Conservation (phyloP, 2,113 vertebrate genomes). For the Pygoscelis antarcticus region DNA sequence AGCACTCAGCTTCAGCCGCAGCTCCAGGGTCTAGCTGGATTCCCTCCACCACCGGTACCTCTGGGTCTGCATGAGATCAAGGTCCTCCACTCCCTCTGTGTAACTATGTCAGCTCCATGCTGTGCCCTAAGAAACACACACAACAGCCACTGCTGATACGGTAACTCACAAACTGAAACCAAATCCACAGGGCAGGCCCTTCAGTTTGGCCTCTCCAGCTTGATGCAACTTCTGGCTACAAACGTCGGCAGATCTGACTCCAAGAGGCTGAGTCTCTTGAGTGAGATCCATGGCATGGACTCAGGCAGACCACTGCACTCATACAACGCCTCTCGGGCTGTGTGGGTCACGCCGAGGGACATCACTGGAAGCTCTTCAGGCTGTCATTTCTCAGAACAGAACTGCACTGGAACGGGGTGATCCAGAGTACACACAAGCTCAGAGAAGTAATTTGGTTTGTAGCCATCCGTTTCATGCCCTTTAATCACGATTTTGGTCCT, state of each 20-base stretch:
- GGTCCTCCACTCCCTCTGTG: too few relatives aligned
- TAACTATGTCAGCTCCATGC: neutral
- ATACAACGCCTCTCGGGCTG: rapidly evolving
- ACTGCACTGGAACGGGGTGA: neutral
- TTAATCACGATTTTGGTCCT: neutral
- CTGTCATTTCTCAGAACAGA: neutral
- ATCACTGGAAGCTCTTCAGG: neutral
- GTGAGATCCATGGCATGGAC: neutral
- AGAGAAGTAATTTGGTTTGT: neutral
- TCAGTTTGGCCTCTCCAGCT: neutral
- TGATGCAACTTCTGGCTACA: neutral
- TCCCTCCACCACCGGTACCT: neutral
- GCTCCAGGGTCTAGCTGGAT: neutral
- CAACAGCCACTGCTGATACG: neutral
- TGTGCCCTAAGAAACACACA: neutral
- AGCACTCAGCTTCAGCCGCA: neutral
- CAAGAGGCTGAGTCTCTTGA: neutral
- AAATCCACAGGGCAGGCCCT: neutral
- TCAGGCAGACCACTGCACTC: neutral
- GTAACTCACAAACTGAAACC: neutral
- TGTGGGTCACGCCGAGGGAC: neutral
- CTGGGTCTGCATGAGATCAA: neutral
- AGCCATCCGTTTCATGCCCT: neutral
- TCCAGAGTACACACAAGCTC: neutral
- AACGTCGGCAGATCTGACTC: neutral